Evolutionary conservation across 2,888 invertebrate genomes (phyloP), one percentile per base, ranked within the genome.

Genomic region (Chymomyza amoena): DNA sequence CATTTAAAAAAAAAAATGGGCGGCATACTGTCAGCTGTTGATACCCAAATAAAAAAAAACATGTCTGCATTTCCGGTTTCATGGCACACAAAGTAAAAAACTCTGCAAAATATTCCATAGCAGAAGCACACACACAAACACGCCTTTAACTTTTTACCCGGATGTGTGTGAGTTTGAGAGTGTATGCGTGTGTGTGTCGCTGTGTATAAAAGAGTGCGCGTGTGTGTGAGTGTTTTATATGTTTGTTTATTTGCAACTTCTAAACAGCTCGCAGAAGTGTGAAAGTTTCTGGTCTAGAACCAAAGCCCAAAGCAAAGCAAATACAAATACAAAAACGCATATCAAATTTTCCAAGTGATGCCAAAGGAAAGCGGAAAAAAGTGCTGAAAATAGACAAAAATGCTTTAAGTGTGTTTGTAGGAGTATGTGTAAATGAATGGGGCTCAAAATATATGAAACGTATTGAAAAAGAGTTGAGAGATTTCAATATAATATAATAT

Each of bases 321-420:
- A 81, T 75, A 81, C 39, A 45, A 45, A 81, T 75, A 81, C 87
- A 87, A 83, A 88, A 79, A 88, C 89, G 87, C 89, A 83, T 88
- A 88, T 88, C 83, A 88, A 80, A 84, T 82, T 83, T 81, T 73
- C 71, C 69, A 20, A 57, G 54, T 54, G 16, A 4, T 16, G 66
- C 70, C 20, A 20, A 59, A 76, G 70, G 61, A 64, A 56, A 62
- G 57, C 62, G 66, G 36, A 68, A 70, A 70, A 78, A 66, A 54
- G 60, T 13, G 64, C 60, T 36, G 52, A 39, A 66, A 59, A 61
- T 64, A 65, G 56, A 78, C 20, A 9, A 51, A 25, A 74, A 61
- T 32, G 13, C 39, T 25, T 60, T 7, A 13, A 18, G 16, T 20
- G 54, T 56, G 64, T 56, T 15, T 45, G 39, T 64, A 39, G 4